These are phyloP conservation scores for Hystrix brachyura DNA, from an alignment of 2,113 vertebrate species.

Conservation along the genomic window DNA sequence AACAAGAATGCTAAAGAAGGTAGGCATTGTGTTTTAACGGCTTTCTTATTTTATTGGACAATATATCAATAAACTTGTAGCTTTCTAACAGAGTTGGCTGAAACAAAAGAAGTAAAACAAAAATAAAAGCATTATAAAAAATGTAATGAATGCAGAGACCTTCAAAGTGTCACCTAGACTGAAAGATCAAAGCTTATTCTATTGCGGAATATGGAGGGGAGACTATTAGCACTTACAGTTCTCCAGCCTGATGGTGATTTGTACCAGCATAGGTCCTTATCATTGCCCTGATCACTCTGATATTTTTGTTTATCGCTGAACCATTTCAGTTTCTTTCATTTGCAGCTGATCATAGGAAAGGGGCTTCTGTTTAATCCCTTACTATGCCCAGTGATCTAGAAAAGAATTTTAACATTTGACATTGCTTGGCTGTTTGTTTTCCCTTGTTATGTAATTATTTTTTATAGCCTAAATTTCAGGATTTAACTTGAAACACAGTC, in stretches of 20 bases:
- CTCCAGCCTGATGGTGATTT: slow-evolving; percentile 66
- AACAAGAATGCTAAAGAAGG: slow-evolving; percentile 49
- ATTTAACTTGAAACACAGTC: neutral
- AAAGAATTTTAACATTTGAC: slow-evolving; percentile 77
- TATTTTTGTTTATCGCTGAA: slow-evolving; percentile 81
- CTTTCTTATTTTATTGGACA: slow-evolving; percentile 68
- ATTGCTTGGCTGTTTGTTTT: neutral
- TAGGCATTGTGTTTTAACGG: neutral
- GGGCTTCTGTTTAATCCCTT: slow-evolving; percentile 40
- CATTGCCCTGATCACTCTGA: slow-evolving; percentile 69
- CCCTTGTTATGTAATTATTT: neutral
- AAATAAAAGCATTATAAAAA: slow-evolving; percentile 76
- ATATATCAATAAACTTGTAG: slow-evolving; percentile 60
- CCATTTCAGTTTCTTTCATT: slow-evolving; percentile 72
- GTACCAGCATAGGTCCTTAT: slow-evolving; percentile 70
- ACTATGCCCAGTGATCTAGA: slow-evolving; percentile 46
- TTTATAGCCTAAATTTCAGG: neutral
- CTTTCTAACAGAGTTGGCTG: neutral
- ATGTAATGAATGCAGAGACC: slow-evolving; percentile 85
- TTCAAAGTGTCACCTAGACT: slow-evolving; percentile 81
- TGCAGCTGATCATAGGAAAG: slow-evolving; percentile 66
- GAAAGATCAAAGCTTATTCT: slow-evolving; percentile 73
- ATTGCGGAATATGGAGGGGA: slow-evolving; percentile 78
- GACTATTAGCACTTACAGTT: slow-evolving; percentile 68
- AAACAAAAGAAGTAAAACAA: slow-evolving; percentile 77